Evolutionary conservation across 2,113 vertebrate species (phyloP).

Genomic region (Mormoops blainvillei): DNA sequence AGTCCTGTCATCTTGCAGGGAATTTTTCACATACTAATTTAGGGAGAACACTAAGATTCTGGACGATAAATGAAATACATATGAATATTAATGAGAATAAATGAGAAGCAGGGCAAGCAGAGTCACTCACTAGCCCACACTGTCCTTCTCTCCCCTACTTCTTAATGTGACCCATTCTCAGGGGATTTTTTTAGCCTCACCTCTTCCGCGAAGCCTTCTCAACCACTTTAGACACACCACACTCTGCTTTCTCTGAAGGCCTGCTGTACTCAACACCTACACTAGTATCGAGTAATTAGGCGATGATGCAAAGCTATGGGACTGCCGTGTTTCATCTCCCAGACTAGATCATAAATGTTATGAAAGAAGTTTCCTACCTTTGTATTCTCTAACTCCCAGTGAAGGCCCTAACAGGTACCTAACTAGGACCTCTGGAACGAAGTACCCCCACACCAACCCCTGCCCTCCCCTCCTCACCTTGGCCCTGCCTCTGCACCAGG

Average conservation of each 20-base stretch:
- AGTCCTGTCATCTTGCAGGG: not conserved
- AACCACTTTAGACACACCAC: not conserved
- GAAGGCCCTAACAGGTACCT: not conserved
- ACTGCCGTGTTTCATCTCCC: not conserved
- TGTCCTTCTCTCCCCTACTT: not conserved
- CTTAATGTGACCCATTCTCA: not conserved
- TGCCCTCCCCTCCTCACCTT: not conserved
- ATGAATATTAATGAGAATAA: not conserved
- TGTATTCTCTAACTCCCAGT: not conserved
- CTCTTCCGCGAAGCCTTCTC: not conserved
- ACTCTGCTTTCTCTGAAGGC: not conserved
- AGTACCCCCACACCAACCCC: not conserved
- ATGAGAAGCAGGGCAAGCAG: not conserved
- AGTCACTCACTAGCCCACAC: not conserved
- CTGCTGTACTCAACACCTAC: not conserved
- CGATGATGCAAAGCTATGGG: not conserved
- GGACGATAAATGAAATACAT: not conserved
- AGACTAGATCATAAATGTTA: not conserved
- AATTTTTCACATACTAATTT: slow-evolving; percentile 5
- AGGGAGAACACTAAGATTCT: not conserved
- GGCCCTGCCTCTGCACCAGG: not conserved
- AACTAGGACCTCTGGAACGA: not conserved
- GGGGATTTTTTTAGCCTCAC: not conserved
- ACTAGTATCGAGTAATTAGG: not conserved
- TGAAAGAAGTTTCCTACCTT: not conserved